A percentile compares a stretch with the other conserved stretches of the same genome.
Evolutionary conservation across 2,797 vertebrate genomes (phyloP).

Genomic region (Galagoides demidoff): DNA sequence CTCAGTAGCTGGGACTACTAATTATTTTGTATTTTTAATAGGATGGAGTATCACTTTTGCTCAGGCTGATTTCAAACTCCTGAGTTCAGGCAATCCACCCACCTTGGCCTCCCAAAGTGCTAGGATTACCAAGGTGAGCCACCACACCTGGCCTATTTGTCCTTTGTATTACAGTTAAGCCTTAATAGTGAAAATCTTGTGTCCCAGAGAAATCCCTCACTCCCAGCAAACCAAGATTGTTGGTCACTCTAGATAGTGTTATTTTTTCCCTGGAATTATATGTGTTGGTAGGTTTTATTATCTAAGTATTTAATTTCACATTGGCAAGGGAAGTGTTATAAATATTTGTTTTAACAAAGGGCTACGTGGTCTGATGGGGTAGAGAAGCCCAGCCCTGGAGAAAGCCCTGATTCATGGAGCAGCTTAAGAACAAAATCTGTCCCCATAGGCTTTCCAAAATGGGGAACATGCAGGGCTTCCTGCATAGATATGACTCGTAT

Average conservation of each 20-base stretch:
- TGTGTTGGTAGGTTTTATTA: neutral
- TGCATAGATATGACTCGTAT: neutral
- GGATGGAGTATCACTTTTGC: too few relatives aligned
- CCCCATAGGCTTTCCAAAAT: neutral
- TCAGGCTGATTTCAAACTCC: too few relatives aligned
- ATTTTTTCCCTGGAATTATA: neutral
- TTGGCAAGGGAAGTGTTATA: neutral
- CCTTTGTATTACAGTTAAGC: neutral
- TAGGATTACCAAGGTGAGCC: too few relatives aligned
- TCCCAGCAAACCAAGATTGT: neutral
- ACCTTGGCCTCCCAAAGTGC: too few relatives aligned
- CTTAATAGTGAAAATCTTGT: neutral
- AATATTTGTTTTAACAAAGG: neutral
- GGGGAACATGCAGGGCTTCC: neutral
- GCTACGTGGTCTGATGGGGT: neutral
- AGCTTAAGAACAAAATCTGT: slow-evolving; percentile 8
- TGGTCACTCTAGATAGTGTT: neutral
- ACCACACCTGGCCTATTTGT: neutral
- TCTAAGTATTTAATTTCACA: slow-evolving; percentile 23
- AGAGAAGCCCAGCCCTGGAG: neutral
- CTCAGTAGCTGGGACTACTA: too few relatives aligned
- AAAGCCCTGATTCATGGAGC: neutral
- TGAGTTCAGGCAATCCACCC: too few relatives aligned
- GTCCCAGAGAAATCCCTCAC: neutral
- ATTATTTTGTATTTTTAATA: too few relatives aligned